Base-by-base conservation (phyloP, 1,140 invertebrate genomes). In the Adoxophyes honmai region DNA sequence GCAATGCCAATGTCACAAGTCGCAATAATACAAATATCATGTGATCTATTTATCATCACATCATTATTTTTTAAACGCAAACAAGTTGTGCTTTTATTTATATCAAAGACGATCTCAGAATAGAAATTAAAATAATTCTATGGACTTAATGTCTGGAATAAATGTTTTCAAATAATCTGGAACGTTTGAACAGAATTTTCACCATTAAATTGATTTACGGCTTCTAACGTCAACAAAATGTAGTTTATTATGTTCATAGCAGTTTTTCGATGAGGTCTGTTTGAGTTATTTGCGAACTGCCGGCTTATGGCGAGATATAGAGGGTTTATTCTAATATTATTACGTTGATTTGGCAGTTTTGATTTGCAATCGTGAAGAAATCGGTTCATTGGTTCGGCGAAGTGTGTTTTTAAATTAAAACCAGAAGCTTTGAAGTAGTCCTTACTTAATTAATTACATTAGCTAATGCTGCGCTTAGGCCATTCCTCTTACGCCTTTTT, bases 151-250 rank as follows among this genome's bases (percentile, higher is more conserved):
- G 39, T 10, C 39, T 16, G 11, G 42, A 48, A 28, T 11, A 18
- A 48, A 15, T 11, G 42, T n/a, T 48, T 18, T 48, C 21, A 28
- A 28, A 28, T 28, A 28, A 3, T 28, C 21, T 28, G 21, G 21
- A 28, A 6, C 21, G 21, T 33, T 21, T 28, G 18, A 9, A 33
- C 18, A 48, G 11, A 48, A 48, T 18, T 48, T 42, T 11, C 39
- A 11, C 39, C 39, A 44, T 44, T 44, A 48, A 28, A 48, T 21
- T n/a, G 18, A 48, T 48, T 48, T 48, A 48, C n/a, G 18, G 4
- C 10, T 11, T 8, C 42, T 21, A 18, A 33, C 42, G 42, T 21
- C 42, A 48, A 48, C 8, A 28, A 48, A 42, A 16, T 28, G 16
- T 21, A 48, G 8, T 48, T 28, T 48, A 48, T 28, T 48, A 48